Base-by-base conservation (phyloP, 2,888 invertebrate genomes). In the Drosophila kuntzei region DNA sequence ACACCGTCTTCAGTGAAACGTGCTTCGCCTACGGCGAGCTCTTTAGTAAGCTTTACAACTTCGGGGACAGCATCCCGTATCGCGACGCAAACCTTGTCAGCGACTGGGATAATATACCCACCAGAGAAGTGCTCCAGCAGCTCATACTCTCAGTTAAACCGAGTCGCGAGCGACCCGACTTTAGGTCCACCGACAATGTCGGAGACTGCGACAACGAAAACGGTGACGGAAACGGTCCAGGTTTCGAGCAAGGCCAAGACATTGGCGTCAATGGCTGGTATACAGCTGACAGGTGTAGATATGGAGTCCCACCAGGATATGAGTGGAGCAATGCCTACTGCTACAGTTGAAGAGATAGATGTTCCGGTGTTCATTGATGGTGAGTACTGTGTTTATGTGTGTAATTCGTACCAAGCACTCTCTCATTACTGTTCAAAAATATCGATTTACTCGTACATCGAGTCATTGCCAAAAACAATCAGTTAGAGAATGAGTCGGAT, bases 291-390 rank as follows among this genome's bases (percentile, higher is more conserved):
- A 89, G 87, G 87, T 90, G 83, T 83, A 79, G 89, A 90, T 71
- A 81, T 79, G 86, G 69, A 46, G 86, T 83, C 82, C 83, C 85
- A 59, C 80, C 79, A 66, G 91, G 90, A 86, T 89, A 84, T 90
- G 90, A 90, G 90, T 91, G 90, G 90, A 90, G 91, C 90, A 91
- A 90, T 90, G 90, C 90, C 90, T 89, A 89, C 90, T 90, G 91
- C 90, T 87, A 90, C 90, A 91, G 91, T 91, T 90, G 90, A 90
- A 91, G 90, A 90, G 90, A 90, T 90, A 81, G 87, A 91, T 79
- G 90, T 91, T 90, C 90, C 91, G 89, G 90, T 90, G 89, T 91
- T 91, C 90, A 90, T 90, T 87, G 88, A 91, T 90, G 90, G 90
- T 90, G 91, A 90, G 91, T 90, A 91, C 90, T 90, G 90, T 91